A percentile compares a stretch with the other conserved stretches of the same genome.
Conservation (phyloP, 2,113 vertebrate species). For the Bothrops jararaca region DNA sequence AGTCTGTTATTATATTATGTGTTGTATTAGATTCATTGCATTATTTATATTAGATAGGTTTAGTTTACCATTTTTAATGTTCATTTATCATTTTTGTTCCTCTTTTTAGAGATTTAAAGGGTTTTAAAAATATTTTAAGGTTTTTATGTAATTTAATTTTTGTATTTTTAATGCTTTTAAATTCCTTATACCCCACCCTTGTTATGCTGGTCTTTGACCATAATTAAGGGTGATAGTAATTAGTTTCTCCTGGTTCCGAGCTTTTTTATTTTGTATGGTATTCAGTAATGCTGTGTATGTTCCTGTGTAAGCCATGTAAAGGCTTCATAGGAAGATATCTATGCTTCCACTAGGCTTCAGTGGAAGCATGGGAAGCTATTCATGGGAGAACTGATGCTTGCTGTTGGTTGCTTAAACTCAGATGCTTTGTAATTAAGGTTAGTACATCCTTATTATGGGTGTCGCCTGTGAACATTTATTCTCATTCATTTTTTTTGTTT, state of each 20-base stretch:
- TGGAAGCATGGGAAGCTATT: background rate
- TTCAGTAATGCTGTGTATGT: background rate
- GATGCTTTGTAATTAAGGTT: background rate
- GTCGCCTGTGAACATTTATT: background rate
- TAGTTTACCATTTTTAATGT: background rate
- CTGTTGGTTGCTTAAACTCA: background rate
- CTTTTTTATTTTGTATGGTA: background rate
- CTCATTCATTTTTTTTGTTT: background rate
- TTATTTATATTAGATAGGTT: background rate
- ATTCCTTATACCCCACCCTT: background rate
- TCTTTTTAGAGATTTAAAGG: background rate
- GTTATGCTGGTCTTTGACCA: background rate
- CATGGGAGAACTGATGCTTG: background rate
- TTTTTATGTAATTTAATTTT: background rate
- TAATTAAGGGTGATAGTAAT: background rate
- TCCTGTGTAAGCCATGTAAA: background rate
- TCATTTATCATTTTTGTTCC: background rate
- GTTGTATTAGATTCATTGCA: background rate
- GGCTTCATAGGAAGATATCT: background rate
- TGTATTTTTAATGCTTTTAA: background rate
- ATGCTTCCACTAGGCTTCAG: background rate
- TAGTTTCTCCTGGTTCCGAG: background rate
- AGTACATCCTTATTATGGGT: background rate
- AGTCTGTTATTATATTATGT: background rate
- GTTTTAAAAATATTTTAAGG: background rate